These are phyloP conservation scores for Megalops atlanticus DNA, from an alignment of 2,113 vertebrate genomes.

Conservation along the genomic window DNA sequence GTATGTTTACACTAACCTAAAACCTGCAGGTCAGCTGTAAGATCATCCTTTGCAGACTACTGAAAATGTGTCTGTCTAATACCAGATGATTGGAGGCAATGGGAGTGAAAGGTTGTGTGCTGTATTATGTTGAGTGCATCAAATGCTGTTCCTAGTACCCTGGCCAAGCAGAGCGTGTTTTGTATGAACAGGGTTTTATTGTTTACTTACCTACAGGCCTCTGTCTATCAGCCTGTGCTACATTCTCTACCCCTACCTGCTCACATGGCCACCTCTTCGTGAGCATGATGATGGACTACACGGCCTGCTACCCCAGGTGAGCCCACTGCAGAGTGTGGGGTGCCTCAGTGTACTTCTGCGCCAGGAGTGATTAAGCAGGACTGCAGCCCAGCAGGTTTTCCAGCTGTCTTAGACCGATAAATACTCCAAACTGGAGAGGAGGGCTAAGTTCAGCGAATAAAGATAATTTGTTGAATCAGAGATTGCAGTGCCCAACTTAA, in stretches of 20 bases:
- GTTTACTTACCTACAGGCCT: slow-evolving; percentile 73
- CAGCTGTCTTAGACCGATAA: neutral
- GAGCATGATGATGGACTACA: slow-evolving; percentile 94
- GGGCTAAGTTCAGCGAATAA: neutral
- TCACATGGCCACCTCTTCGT: slow-evolving; percentile 83
- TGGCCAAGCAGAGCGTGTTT: neutral
- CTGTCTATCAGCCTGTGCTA: slow-evolving; percentile 88
- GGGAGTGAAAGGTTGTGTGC: neutral
- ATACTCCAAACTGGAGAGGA: neutral
- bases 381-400: neutral
- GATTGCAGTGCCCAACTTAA: neutral
- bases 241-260: slow-evolving; percentile 83
- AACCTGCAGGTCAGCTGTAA: neutral
- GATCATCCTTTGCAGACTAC: neutral
- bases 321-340: neutral
- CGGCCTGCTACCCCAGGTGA: slow-evolving; percentile 95
- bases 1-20: neutral
- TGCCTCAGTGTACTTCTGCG: neutral
- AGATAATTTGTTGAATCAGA: neutral
- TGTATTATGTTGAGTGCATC: neutral
- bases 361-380: neutral
- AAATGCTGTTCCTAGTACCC: neutral
- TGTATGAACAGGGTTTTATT: neutral
- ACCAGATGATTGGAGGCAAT: neutral
- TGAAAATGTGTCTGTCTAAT: neutral